Evolutionary conservation across 2,797 vertebrate genomes (phyloP).

Genomic region (Muraenolepis orangiensis): DNA sequence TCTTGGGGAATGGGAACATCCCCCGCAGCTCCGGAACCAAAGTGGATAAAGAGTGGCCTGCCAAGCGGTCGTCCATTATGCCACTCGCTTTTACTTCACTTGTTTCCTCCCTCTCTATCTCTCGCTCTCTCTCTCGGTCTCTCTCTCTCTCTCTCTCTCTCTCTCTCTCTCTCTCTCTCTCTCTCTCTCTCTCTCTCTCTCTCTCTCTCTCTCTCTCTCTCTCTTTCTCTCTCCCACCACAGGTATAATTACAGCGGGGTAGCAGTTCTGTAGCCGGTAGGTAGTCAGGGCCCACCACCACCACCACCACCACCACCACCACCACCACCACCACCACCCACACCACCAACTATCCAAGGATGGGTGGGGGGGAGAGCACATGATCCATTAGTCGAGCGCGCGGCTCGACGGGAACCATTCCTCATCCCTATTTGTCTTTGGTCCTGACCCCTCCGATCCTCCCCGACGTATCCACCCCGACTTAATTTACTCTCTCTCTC

Average conservation of each 20-base stretch:
- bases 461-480: neutral
- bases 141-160: neutral
- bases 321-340: constrained; percentile 22
- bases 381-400: constrained; percentile 67
- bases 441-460: constrained; percentile 24
- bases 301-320: constrained; percentile 12
- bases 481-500: constrained; percentile 24
- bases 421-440: constrained; percentile 66
- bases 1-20: constrained; percentile 17
- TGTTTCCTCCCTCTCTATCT: neutral
- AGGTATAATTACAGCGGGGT: constrained; percentile 62
- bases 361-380: constrained; percentile 37
- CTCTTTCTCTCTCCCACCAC: constrained; percentile 26
- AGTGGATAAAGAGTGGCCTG: constrained; percentile 10
- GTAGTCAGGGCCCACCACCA: constrained; percentile 42
- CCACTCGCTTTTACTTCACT: constrained; percentile 41
- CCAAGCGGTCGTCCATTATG: constrained; percentile 37
- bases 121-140: too few relatives aligned
- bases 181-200: neutral
- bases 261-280: constrained; percentile 44
- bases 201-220: neutral
- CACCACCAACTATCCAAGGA: too few relatives aligned
- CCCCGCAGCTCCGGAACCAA: constrained; percentile 21
- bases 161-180: neutral
- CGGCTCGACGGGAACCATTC: constrained; percentile 52